Conservation (phyloP, 2,797 vertebrate species). For the Chloroceryle inda region DNA sequence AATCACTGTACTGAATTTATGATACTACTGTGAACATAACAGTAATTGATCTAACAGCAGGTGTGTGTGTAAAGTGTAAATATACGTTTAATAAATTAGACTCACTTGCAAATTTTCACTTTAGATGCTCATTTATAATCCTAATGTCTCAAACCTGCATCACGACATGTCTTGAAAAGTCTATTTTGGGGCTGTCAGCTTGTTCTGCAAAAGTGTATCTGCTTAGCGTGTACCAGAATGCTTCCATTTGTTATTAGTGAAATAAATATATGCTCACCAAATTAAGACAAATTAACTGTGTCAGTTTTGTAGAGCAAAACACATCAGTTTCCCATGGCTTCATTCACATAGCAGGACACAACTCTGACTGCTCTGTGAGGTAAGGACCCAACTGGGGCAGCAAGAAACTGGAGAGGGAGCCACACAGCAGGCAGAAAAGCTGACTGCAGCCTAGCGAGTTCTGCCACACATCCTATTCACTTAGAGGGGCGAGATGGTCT, state of each 20-base stretch:
- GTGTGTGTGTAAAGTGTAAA: not conserved
- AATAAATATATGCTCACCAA: not conserved
- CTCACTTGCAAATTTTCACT: slow-evolving; percentile 2
- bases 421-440: accelerated
- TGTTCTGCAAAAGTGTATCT: not conserved
- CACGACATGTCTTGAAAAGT: not conserved
- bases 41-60: not conserved
- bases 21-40: not conserved
- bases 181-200: not conserved
- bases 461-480: accelerated
- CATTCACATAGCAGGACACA: not conserved
- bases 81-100: not conserved
- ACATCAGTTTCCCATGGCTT: not conserved
- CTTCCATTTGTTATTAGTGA: not conserved
- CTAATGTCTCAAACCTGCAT: not conserved
- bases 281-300: not conserved
- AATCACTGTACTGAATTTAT: not conserved
- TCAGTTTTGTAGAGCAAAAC: not conserved
- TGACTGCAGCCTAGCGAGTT: not conserved
- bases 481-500: not conserved
- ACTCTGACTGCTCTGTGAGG: accelerated
- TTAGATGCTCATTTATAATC: not conserved
- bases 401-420: not conserved
- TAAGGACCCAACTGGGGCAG: not conserved
- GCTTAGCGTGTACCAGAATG: not conserved